Evolutionary conservation across 2,888 invertebrate genomes (phyloP), one percentile per base, ranked within the genome.

Genomic region (Nipponacmea schrenckii): DNA sequence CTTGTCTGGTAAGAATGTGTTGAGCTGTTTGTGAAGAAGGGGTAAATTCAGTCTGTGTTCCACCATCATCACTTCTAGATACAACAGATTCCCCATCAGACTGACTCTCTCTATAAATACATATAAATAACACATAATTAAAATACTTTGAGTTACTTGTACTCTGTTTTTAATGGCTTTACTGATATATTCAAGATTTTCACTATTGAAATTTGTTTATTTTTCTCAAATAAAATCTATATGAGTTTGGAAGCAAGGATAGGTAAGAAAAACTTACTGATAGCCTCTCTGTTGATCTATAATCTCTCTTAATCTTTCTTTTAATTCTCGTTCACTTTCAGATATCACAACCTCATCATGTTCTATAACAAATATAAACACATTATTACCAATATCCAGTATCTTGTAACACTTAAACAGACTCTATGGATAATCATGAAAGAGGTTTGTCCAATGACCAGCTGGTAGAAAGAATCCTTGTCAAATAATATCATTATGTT

Each of bases 271-370:
- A 68, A 80, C 83, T 82, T 79, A 86, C 87, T 81, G 80, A 64
- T 80, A 82, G 7, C 81, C 77, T 64, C 81, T 79, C 39, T 84
- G 83, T 39, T 82, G 75, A 17, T 80, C 73, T n/a, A 87, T 72
- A 15, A 87, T 85, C 26, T 86, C 81, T 26, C 75, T 73, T 39
- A 86, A 78, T 71, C 81, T 74, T 46, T 82, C 74, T 56, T 76
- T 75, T 10, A 84, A 74, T 24, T 75, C 67, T 46, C 75, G 73
- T 71, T 86, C 87, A 77, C 82, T 83, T 0, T 80, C 80, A 20
- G 84, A 76, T 27, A 73, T 72, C 8, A 75, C 77, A 12, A 85
- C 77, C 69, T 76, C 70, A 17, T 70, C 77, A 14, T 84, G 80
- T 14, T 83, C 87, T 87, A 78, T 26, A 78, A 80, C 68, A 72